A percentile compares a stretch with the other conserved stretches of the same genome.
These are phyloP conservation scores for Clitarchus hookeri DNA, from an alignment of 2,888 invertebrate genomes.

Conservation along the genomic window DNA sequence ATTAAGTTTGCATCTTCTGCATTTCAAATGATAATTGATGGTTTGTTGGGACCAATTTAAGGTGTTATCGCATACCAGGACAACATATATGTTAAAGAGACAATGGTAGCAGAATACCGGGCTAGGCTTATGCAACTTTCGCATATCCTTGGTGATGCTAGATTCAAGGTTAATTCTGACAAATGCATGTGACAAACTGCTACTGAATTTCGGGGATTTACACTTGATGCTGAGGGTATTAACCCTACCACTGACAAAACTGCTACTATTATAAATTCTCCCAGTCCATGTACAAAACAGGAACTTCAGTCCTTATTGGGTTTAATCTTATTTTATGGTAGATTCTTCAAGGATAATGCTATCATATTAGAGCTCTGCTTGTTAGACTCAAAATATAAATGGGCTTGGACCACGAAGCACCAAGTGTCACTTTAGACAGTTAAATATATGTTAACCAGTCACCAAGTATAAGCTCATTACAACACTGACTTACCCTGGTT, in stretches of 20 bases:
- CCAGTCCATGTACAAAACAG: too few relatives aligned
- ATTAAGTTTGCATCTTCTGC: background rate
- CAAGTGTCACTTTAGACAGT: too few relatives aligned
- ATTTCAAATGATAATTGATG: background rate
- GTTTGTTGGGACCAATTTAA: background rate
- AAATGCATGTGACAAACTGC: background rate
- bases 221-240: too few relatives aligned
- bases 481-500: background rate
- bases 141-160: background rate
- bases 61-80: background rate
- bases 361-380: background rate
- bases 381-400: background rate
- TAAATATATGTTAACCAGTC: background rate
- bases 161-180: background rate
- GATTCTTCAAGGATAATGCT: too few relatives aligned
- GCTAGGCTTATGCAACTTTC: background rate
- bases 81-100: background rate
- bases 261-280: too few relatives aligned
- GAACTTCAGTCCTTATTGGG: too few relatives aligned
- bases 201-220: too few relatives aligned
- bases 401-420: background rate
- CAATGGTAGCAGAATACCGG: background rate
- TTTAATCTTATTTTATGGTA: too few relatives aligned
- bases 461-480: background rate
- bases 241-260: too few relatives aligned